Conservation (phyloP, 1,140 invertebrate genomes). For the Nasonia vitripennis region DNA sequence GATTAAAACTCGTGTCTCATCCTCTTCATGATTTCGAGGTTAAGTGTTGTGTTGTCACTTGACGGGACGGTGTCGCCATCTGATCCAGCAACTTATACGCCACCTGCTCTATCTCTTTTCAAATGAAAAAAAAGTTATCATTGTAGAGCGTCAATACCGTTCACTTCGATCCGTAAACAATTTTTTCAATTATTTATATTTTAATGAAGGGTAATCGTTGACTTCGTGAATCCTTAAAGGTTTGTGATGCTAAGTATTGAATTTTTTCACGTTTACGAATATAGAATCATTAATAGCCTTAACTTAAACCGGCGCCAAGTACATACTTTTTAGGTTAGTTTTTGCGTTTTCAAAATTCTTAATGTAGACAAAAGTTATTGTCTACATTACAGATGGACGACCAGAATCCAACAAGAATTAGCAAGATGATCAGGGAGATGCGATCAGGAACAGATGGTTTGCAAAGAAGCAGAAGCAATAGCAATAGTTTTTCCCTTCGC, state of each 20-base stretch:
- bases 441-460: conserved; percentile 33
- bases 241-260: background rate
- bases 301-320: background rate
- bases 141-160: too few species aligned
- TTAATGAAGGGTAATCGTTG: background rate
- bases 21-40: conserved; percentile 42
- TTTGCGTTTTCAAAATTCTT: background rate
- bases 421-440: conserved; percentile 57
- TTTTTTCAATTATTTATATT: background rate
- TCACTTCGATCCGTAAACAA: too few species aligned
- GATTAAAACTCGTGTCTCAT: conserved; percentile 41
- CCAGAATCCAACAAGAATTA: conserved; percentile 53
- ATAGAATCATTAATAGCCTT: background rate
- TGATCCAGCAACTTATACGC: background rate
- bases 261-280: background rate
- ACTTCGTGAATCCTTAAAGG: conserved; percentile 3
- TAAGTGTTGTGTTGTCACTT: conserved; percentile 35
- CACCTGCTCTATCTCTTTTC: background rate
- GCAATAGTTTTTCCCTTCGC: background rate
- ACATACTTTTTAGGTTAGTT: conserved; percentile 8
- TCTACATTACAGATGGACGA: conserved; percentile 56
- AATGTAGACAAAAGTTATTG: too few species aligned
- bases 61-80: background rate
- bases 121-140: too few species aligned
- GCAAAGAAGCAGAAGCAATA: conserved; percentile 1